A percentile compares a stretch with the other conserved stretches of the same genome.
These are phyloP conservation scores for Aplodontia rufa DNA, from an alignment of 2,113 vertebrate genomes.

Conservation along the genomic window DNA sequence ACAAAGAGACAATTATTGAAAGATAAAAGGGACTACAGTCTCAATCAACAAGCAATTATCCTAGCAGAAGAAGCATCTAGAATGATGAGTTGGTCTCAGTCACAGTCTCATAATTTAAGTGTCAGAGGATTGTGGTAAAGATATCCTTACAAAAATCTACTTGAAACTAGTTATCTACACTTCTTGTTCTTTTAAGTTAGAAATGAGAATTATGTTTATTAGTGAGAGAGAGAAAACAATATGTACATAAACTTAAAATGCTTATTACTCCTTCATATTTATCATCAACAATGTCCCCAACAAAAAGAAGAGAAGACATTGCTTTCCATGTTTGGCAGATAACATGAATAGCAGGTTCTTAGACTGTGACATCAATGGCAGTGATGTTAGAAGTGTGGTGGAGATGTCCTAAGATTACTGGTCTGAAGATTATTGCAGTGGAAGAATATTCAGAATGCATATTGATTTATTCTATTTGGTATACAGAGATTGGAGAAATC, in stretches of 20 bases:
- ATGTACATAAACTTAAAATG: neutral
- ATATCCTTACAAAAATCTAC: neutral
- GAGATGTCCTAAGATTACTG: no score
- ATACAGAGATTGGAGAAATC: fast-evolving
- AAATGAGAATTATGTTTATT: neutral
- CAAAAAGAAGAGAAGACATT: neutral
- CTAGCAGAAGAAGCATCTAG: neutral
- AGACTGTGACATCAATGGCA: neutral
- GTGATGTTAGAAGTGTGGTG: neutral
- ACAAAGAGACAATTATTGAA: neutral
- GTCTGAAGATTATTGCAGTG: no score
- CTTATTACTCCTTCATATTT: neutral
- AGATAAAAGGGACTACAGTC: neutral
- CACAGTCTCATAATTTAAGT: neutral
- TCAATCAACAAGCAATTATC: neutral
- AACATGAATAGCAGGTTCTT: neutral
- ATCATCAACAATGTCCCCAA: neutral
- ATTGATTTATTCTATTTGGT: neutral
- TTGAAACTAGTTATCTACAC: neutral
- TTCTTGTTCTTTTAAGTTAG: neutral
- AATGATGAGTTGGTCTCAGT: neutral
- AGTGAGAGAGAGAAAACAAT: no score
- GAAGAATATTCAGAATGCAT: neutral
- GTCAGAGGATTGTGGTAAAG: neutral
- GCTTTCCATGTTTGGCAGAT: no score